A percentile compares a stretch with the other conserved stretches of the same genome.
phyloP scores from a whole-genome alignment of 2,888 invertebrate genomes.

The Metellina segmentata region DNA sequence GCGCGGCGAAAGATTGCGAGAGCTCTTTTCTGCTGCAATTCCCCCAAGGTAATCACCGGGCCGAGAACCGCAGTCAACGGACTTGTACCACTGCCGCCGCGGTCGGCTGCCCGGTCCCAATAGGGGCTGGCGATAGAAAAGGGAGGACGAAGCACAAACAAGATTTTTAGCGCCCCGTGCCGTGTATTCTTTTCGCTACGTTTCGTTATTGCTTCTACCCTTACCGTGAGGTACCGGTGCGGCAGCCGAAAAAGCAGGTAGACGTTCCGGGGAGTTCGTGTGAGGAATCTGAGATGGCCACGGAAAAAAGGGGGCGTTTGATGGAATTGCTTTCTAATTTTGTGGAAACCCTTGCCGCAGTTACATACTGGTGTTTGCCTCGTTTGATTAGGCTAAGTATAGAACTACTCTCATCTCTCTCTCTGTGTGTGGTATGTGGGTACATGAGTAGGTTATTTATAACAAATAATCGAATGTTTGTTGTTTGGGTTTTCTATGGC shows the following conservation, averaged over 20 bases:
- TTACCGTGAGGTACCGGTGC: conserved; percentile 6
- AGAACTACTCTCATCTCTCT: background rate
- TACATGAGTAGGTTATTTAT: too few species aligned
- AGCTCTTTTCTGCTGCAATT: conserved; percentile 8
- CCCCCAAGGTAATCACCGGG: conserved; percentile 8
- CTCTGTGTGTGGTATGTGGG: too few species aligned
- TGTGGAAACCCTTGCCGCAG: background rate
- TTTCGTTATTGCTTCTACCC: conserved; percentile 43
- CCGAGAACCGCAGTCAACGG: background rate
- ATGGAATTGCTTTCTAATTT: conserved; percentile 49
- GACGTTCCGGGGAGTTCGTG: background rate
- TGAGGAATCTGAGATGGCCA: background rate
- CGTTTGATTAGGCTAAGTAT: conserved; percentile 11
- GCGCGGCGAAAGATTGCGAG: background rate
- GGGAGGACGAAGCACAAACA: conserved; percentile 33
- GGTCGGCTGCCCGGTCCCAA: background rate
- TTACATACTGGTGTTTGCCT: background rate
- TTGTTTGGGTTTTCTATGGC: too few species aligned
- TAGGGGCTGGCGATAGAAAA: background rate
- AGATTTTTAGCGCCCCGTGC: conserved; percentile 41
- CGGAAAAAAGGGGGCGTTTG: background rate
- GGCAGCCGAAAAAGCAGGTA: conserved; percentile 7
- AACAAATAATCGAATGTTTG: too few species aligned
- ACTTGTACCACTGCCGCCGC: conserved; percentile 3
- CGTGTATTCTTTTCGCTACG: conserved; percentile 8